Conservation (phyloP, 2,113 vertebrate species). For the Gymnarchus niloticus region DNA sequence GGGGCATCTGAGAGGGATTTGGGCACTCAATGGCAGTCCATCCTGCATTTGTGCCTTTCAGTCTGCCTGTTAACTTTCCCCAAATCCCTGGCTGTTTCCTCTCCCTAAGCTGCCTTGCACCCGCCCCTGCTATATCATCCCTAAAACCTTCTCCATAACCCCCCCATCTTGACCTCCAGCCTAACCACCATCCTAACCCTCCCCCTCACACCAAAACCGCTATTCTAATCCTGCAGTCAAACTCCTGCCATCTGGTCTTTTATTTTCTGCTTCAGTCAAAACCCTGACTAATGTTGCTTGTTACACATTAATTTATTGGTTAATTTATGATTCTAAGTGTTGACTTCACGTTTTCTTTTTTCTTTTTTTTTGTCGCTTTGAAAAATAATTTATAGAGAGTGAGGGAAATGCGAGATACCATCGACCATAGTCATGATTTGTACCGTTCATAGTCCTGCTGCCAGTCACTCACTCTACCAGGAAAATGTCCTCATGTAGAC, state of each 20-base stretch:
- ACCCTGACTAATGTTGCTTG: constrained; percentile 10
- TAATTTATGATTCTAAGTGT: constrained; percentile 15
- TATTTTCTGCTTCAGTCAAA: background rate
- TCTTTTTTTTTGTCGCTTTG: constrained; percentile 13
- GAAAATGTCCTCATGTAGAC: background rate
- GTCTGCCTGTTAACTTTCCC: background rate
- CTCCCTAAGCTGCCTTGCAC: background rate
- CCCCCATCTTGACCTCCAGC: background rate
- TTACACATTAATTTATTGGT: background rate
- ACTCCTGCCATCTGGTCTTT: background rate
- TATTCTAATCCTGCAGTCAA: background rate
- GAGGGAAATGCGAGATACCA: constrained; percentile 19
- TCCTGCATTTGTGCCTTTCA: background rate
- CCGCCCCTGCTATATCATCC: background rate
- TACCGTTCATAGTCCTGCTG: background rate
- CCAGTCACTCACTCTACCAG: constrained; percentile 3
- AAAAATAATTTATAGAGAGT: constrained; percentile 22
- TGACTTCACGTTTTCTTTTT: constrained; percentile 6
- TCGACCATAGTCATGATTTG: constrained; percentile 12
- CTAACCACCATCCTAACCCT: background rate
- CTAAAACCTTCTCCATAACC: background rate
- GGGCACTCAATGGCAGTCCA: background rate
- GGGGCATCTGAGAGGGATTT: background rate
- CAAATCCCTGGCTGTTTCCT: background rate
- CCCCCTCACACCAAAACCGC: background rate